Evolutionary conservation across 2,888 invertebrate species (phyloP).

Genomic region (Lingula anatina): DNA sequence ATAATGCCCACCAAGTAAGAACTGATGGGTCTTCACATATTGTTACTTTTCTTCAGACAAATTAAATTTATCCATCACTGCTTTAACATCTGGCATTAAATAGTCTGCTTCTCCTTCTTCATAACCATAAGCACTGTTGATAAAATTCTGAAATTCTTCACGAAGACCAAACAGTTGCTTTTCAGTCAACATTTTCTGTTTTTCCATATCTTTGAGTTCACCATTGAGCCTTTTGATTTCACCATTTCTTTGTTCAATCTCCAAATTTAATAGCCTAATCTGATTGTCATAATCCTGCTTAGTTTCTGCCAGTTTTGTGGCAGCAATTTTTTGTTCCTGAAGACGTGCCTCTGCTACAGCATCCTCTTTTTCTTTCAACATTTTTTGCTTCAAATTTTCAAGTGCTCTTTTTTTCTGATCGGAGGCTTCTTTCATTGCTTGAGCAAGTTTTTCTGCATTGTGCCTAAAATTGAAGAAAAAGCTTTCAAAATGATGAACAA

Average conservation of each 20-base stretch:
- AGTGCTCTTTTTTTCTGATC: slow-evolving; percentile 16
- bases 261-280: too few species aligned
- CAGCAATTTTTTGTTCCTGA: slow-evolving; percentile 4
- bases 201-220: too few species aligned
- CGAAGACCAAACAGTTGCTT: slow-evolving; percentile 1
- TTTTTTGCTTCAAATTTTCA: slow-evolving; percentile 14
- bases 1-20: too few species aligned
- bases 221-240: too few species aligned
- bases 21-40: too few species aligned
- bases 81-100: slow-evolving; percentile 21
- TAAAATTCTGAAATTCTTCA: slow-evolving; percentile 29
- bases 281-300: too few species aligned
- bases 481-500: too few species aligned
- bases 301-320: too few species aligned
- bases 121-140: slow-evolving; percentile 24
- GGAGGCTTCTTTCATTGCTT: slow-evolving; percentile 18
- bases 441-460: slow-evolving; percentile 18
- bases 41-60: too few species aligned
- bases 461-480: slow-evolving; percentile 6
- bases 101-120: slow-evolving; percentile 26
- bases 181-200: too few species aligned
- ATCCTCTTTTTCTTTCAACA: slow-evolving; percentile 3
- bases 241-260: too few species aligned
- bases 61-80: background rate
- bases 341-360: slow-evolving; percentile 4